These are phyloP conservation scores for Matsumyia berberina DNA, from an alignment of 2,888 invertebrate species.

Conservation along the genomic window DNA sequence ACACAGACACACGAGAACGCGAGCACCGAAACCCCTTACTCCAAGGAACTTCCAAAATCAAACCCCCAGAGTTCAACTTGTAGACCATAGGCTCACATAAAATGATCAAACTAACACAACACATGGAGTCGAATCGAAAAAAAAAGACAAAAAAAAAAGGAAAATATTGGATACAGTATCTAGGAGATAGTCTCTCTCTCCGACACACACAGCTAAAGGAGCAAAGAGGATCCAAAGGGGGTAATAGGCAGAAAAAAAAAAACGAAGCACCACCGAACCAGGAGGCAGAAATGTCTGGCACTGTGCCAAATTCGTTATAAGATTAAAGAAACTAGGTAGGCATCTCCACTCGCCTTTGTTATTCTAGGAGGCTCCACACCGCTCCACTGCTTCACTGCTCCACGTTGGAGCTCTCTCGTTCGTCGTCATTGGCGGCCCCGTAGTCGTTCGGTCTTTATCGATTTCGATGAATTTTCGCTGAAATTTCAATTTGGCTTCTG, in stretches of 20 bases:
- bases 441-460: slow-evolving; percentile 60
- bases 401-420: slow-evolving; percentile 5
- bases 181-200: slow-evolving; percentile 42
- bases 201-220: neutral
- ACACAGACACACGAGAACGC: neutral
- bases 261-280: slow-evolving; percentile 27
- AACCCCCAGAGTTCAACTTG: slow-evolving; percentile 30
- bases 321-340: slow-evolving; percentile 77
- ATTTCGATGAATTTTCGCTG: slow-evolving; percentile 72
- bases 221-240: neutral
- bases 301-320: slow-evolving; percentile 76
- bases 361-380: slow-evolving; percentile 50
- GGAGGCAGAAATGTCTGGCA: slow-evolving; percentile 71
- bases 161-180: slow-evolving; percentile 44
- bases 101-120: slow-evolving; percentile 65
- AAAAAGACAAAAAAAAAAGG: slow-evolving; percentile 5
- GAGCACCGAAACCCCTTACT: too few relatives aligned
- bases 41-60: neutral
- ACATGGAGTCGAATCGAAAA: slow-evolving; percentile 38
- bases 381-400: slow-evolving; percentile 18
- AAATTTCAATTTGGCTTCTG: slow-evolving; percentile 76
- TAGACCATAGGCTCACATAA: slow-evolving; percentile 64
- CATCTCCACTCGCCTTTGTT: slow-evolving; percentile 68
- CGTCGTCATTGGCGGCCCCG: neutral
- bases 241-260: neutral